Evolutionary conservation across 2,888 invertebrate species (phyloP).

Genomic region (Cryptocheilus praepositus): DNA sequence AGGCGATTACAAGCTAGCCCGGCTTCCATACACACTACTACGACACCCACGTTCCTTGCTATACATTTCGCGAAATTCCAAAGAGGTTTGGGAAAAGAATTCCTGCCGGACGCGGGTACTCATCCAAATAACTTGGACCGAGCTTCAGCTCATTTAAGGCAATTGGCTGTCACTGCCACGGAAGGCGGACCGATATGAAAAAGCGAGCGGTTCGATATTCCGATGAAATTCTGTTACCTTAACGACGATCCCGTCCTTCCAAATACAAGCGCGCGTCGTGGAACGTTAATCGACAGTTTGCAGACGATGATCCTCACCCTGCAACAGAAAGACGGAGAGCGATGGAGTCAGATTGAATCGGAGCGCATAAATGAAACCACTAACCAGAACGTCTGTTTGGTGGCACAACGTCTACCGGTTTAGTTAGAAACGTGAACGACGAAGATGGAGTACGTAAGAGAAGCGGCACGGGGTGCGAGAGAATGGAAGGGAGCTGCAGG

Average conservation of each 20-base stretch:
- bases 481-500: neutral
- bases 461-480: neutral
- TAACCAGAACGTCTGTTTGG: conserved; percentile 1
- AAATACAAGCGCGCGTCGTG: neutral
- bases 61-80: conserved; percentile 8
- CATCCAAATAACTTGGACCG: no score
- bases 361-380: neutral
- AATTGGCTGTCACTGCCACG: no score
- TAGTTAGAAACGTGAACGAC: no score
- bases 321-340: conserved; percentile 27
- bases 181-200: no score
- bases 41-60: conserved; percentile 24
- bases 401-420: neutral
- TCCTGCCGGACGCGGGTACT: no score
- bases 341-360: neutral
- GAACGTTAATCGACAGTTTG: neutral
- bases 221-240: neutral
- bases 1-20: conserved; percentile 12
- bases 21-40: neutral
- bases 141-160: no score
- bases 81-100: no score
- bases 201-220: no score
- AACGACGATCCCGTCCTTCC: no score
- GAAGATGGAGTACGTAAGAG: no score
- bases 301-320: conserved; percentile 28